These are phyloP conservation scores for Mesorhabditis belari DNA, from an alignment of 2,888 invertebrate species.

Conservation along the genomic window DNA sequence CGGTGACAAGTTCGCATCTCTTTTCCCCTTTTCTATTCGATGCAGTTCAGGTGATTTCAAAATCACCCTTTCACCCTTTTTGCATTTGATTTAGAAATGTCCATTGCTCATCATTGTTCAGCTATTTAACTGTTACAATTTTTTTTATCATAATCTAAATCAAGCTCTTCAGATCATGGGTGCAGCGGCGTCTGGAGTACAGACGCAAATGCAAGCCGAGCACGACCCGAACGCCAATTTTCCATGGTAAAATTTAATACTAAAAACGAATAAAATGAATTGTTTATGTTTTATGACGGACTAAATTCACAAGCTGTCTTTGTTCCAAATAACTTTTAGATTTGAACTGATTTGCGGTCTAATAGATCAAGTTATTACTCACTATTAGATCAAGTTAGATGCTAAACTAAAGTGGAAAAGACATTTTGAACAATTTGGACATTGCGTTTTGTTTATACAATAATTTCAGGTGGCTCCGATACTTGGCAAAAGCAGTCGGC, in stretches of 20 bases:
- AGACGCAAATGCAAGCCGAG: constrained; percentile 48
- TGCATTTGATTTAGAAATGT: not conserved
- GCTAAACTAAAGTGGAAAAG: not conserved
- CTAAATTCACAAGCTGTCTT: too few relatives aligned
- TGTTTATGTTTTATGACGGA: not conserved
- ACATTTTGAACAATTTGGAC: not conserved
- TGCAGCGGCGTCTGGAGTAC: constrained; percentile 40
- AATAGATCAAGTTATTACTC: not conserved
- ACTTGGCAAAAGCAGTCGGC: constrained; percentile 49
- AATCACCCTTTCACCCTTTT: not conserved
- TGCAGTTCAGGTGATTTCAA: not conserved
- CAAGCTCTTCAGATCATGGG: too few relatives aligned
- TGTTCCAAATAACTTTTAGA: too few relatives aligned
- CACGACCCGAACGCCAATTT: constrained; percentile 49
- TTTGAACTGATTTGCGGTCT: too few relatives aligned
- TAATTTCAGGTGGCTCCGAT: constrained; percentile 41
- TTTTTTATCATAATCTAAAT: too few relatives aligned
- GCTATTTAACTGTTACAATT: not conserved
- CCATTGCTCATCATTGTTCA: too few relatives aligned
- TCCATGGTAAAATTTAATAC: constrained; percentile 19
- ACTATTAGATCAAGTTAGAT: not conserved
- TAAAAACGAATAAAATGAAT: not conserved
- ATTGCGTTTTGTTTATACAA: not conserved
- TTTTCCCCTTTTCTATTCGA: too few relatives aligned
- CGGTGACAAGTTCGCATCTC: not conserved